Evolutionary conservation across 2,888 invertebrate genomes (phyloP).

Genomic region (Gari tellinella): DNA sequence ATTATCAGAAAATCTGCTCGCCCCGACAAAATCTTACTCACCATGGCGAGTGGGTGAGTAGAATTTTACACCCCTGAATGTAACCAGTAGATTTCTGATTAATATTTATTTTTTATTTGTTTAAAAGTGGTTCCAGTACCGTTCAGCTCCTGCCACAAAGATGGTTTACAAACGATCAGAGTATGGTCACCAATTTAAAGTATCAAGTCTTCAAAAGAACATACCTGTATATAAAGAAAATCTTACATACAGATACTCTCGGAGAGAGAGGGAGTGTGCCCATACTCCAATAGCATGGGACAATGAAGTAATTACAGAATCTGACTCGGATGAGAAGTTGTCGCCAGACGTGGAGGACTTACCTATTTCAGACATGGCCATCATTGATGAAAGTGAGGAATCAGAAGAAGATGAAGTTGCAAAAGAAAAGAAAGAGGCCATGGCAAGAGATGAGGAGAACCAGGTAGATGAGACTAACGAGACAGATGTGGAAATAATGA

Average conservation of each 20-base stretch:
- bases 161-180: constrained; percentile 75
- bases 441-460: constrained; percentile 23
- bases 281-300: constrained; percentile 75
- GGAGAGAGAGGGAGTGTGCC: constrained; percentile 70
- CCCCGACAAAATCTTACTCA: too few relatives aligned
- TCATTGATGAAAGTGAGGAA: constrained; percentile 45
- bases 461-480: constrained; percentile 10
- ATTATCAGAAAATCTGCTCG: too few relatives aligned
- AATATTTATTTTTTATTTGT: too few relatives aligned
- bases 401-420: constrained; percentile 36
- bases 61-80: too few relatives aligned
- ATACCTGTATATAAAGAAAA: constrained; percentile 69
- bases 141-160: constrained; percentile 8
- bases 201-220: constrained; percentile 63
- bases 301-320: constrained; percentile 43
- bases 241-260: constrained; percentile 67
- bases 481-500: constrained; percentile 42
- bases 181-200: constrained; percentile 71
- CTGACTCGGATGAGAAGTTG: constrained; percentile 52
- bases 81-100: too few relatives aligned
- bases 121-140: too few relatives aligned
- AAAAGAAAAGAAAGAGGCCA: constrained; percentile 49
- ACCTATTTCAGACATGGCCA: constrained; percentile 52
- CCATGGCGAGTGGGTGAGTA: too few relatives aligned
- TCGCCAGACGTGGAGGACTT: constrained; percentile 43